A percentile compares a stretch with the other conserved stretches of the same genome.
Conservation (phyloP, 2,113 vertebrate species). For the Haplochromis vanheusdeni region DNA sequence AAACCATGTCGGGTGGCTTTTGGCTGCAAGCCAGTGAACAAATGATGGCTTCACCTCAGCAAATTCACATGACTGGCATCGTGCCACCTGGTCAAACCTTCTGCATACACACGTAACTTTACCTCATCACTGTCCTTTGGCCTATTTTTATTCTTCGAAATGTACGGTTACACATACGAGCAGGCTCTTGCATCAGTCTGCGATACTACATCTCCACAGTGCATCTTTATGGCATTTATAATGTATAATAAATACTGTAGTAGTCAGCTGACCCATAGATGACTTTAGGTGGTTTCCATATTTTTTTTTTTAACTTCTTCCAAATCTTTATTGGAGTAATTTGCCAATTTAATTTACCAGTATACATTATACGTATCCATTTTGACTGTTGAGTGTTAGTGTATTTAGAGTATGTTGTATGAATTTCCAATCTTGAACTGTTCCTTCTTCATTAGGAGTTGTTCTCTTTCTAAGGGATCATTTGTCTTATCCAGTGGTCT, state of each 20-base stretch:
- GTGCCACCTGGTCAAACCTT: not conserved
- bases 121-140: not conserved
- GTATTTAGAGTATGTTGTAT: not conserved
- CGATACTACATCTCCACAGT: not conserved
- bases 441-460: not conserved
- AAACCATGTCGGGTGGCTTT: not conserved
- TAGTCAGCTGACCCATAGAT: not conserved
- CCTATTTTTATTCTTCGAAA: not conserved
- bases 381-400: not conserved
- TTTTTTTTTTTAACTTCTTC: not conserved
- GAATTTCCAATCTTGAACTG: not conserved
- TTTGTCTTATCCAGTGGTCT: not conserved
- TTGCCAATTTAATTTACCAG: not conserved
- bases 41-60: not conserved
- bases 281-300: not conserved
- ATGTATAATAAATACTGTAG: not conserved
- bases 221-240: not conserved
- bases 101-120: not conserved
- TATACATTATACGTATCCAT: not conserved
- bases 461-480: not conserved
- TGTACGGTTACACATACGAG: not conserved
- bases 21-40: not conserved
- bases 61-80: slow-evolving; percentile 1
- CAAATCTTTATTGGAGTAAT: not conserved
- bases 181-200: not conserved